Evolutionary conservation across 2,113 vertebrate species (phyloP), one percentile per base, ranked within the genome.

Genomic region (Lepus timidus): DNA sequence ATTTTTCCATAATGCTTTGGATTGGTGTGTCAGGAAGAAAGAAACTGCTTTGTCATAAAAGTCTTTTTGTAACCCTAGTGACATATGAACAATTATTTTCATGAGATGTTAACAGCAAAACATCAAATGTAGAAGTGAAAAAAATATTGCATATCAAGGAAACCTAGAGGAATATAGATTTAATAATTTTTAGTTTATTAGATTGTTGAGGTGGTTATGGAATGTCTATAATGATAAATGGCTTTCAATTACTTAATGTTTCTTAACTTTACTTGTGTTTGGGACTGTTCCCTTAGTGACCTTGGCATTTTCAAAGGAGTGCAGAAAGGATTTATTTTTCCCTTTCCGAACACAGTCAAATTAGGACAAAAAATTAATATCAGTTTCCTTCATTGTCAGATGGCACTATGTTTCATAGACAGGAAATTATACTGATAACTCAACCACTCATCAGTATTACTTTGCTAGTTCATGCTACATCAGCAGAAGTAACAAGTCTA

Each of bases 381-480:
- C 16, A 80, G 16, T 65, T 74, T 92, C 67, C n/a, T 90, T 82
- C 58, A 31, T 67, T 92, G 82, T 85, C 64, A 71, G 89, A 91
- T 94, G 33, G 5, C 1, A 83, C 64, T 64, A 19, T 88, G 49
- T 74, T 94, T 92, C 36, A 71, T 14, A 68, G 51, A 23, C 88
- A 36, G 17, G 52, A 84, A 86, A 75, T 70, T 33, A 80, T 79
- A 82, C 44, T n/a, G 13, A 71, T 95, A 88, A 96, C 61, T 85
- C 88, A 95, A 11, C 65, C 27, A 27, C 65, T 25, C 39, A 23
- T 44, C 14, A 49, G 78, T 33, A 36, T 79, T 90, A 65, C 89
- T 93, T 94, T 97, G 78, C 79, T 94, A 52, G 19, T 85, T 96
- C 86, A 91, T 83, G 74, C 16, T 93, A 80, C 74, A 67, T 79